Evolutionary conservation across 2,888 invertebrate genomes (phyloP).

Genomic region (Volucella zonaria): DNA sequence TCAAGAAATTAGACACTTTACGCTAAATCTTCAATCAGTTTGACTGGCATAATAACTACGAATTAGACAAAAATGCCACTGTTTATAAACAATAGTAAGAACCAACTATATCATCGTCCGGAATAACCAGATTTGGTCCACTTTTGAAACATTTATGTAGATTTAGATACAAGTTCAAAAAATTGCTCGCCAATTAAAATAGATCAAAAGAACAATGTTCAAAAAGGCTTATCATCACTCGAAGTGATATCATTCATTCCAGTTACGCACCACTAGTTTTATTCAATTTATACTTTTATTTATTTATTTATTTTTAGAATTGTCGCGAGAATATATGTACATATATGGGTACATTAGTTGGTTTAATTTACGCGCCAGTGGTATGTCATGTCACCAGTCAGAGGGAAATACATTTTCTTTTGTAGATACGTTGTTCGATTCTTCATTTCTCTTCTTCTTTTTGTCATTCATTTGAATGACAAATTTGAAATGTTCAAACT

Average conservation of each 20-base stretch:
- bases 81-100: no score
- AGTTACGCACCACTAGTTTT: constrained; percentile 21
- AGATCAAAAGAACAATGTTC: not conserved
- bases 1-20: no score
- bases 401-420: no score
- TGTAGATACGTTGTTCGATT: no score
- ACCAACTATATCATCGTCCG: no score
- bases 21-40: no score
- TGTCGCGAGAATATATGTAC: no score
- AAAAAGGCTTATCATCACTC: not conserved
- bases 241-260: constrained; percentile 39
- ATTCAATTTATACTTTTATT: not conserved
- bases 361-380: not conserved
- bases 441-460: no score
- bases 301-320: not conserved
- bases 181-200: not conserved
- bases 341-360: not conserved
- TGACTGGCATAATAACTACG: no score
- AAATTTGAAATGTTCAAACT: not conserved
- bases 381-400: not conserved
- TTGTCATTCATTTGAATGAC: not conserved
- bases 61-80: no score
- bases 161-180: not conserved
- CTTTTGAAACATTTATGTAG: no score
- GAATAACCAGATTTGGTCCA: no score